Evolutionary conservation across 2,797 vertebrate genomes (phyloP).

Genomic region (Prunella strophiata): DNA sequence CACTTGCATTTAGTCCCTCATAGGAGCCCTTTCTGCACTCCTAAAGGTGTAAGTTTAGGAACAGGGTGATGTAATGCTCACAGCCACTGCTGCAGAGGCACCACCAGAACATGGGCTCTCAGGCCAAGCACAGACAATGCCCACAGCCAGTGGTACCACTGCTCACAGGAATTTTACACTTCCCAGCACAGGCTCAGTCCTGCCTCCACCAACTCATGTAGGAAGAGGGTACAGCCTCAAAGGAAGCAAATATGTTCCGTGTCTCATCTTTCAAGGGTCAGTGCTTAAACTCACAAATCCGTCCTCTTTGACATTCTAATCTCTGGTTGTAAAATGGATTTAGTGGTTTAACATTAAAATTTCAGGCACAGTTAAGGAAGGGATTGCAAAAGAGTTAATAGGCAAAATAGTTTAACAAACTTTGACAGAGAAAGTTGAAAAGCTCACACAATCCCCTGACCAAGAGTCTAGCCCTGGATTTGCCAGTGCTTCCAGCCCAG

Average conservation of each 20-base stretch:
- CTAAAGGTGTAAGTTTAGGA: background rate
- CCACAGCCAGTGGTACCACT: background rate
- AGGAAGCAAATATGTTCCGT: background rate
- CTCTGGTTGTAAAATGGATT: slow-evolving; percentile 58
- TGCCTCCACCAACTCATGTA: fast-evolving
- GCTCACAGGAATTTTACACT: background rate
- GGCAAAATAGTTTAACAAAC: slow-evolving; percentile 56
- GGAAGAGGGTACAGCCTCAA: background rate
- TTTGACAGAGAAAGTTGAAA: slow-evolving; percentile 39
- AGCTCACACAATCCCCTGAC: background rate
- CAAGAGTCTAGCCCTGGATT: slow-evolving; percentile 11
- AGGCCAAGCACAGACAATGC: background rate
- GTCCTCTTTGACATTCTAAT: slow-evolving; percentile 50
- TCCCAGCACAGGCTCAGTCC: background rate
- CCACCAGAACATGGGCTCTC: background rate
- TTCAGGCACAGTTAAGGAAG: slow-evolving; percentile 55
- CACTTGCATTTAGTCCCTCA: background rate
- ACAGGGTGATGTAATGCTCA: background rate
- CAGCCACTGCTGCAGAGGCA: background rate
- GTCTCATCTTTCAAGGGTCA: slow-evolving; percentile 44
- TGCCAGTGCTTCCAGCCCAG: background rate
- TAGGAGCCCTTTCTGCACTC: background rate
- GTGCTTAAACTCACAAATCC: slow-evolving; percentile 58
- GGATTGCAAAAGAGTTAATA: slow-evolving; percentile 59
- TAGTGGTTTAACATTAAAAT: slow-evolving; percentile 63